A percentile compares a stretch with the other conserved stretches of the same genome.
These are phyloP conservation scores for Epinephelus lanceolatus DNA, from an alignment of 2,113 vertebrate species.

Conservation along the genomic window DNA sequence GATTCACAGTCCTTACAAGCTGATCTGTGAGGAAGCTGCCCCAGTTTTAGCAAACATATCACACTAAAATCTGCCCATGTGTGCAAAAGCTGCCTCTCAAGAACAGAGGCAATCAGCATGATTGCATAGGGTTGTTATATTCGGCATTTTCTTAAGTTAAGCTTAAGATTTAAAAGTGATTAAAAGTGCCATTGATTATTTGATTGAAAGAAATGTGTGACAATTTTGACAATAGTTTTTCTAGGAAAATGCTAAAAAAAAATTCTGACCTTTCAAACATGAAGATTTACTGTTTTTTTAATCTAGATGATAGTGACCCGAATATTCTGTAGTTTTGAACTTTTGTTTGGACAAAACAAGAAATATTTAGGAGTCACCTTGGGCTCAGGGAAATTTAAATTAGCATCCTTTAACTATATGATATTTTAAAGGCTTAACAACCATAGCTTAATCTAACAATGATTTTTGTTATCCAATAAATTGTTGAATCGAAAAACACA, in stretches of 20 bases:
- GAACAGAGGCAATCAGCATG: neutral
- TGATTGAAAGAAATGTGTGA: neutral
- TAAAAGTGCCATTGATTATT: neutral
- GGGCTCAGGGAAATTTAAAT: neutral
- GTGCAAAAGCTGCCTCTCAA: neutral
- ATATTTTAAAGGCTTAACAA: neutral
- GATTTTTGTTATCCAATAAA: too few species aligned
- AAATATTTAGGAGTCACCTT: neutral
- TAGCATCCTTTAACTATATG: neutral
- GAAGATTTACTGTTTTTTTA: neutral
- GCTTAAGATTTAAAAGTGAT: neutral
- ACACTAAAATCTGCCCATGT: neutral
- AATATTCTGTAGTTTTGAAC: neutral
- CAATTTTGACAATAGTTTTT: neutral
- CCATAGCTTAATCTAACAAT: neutral
- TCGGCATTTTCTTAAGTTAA: neutral
- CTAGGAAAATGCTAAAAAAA: neutral
- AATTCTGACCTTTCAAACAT: neutral
- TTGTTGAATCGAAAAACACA: too few species aligned
- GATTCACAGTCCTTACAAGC: conserved; percentile 13
- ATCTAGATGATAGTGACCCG: neutral
- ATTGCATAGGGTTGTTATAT: neutral
- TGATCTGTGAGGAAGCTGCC: neutral
- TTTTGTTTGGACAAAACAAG: neutral
- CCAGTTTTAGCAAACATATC: neutral